Evolutionary conservation across 2,888 invertebrate genomes (phyloP), one percentile per base, ranked within the genome.

Genomic region (Andrena haemorrhoa): DNA sequence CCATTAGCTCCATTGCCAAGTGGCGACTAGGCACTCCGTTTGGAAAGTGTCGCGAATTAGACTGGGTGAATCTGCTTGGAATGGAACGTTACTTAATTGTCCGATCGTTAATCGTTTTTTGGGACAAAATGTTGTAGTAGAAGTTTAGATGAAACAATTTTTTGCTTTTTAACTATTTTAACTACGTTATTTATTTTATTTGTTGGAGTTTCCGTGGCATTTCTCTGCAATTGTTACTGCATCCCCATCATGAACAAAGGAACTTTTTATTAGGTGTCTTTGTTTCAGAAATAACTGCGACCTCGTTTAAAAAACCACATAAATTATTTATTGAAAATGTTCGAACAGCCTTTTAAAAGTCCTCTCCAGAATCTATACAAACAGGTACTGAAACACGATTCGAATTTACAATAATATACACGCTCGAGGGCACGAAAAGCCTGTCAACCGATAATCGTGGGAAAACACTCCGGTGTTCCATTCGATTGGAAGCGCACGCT

Each of bases 271-370:
- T 5, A 2, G 16, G 56, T 12, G 26, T 69, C 4, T 1, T 29
- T n/a, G 6, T 0, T 2, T 16, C 5, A 2, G 10, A 10, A 75
- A 47, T 47, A 47, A 64, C 4, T n/a, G 5, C 0, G 49, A 23
- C 6, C 23, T 20, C 6, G 12, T 47, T 63, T 69, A 53, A 47
- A 85, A 79, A 81, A 75, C 75, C 76, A 82, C 83, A 83, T 80
- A 81, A 72, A 86, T 77, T 60, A 70, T 88, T 88, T 88, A 86
- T 86, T 86, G 82, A 88, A 86, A 88, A 88, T 79, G 23, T 82
- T 76, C 51, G 61, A 83, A 88, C 74, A 84, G 58, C 76, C 70
- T 79, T 60, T 75, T 71, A 73, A 73, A 80, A 82, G 53, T 80
- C 49, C 63, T 66, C 47, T 29, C 53, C 35, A 61, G 51, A 35